Evolutionary conservation across 2,113 vertebrate species (phyloP), one percentile per base, ranked within the genome.

Genomic region (Dipodomys merriami): DNA sequence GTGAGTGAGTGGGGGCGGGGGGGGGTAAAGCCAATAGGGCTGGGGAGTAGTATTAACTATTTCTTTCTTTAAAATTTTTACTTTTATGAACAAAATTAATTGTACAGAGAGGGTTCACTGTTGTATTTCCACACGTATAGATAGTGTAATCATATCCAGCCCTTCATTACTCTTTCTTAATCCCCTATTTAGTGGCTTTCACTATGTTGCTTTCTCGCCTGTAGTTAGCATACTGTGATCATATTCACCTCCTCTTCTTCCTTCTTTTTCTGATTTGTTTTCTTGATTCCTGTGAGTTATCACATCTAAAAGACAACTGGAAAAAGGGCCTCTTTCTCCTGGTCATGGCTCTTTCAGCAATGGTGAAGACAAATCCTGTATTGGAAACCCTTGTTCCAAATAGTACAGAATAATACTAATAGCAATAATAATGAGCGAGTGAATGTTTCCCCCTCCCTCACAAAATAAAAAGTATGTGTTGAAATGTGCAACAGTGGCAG

Each of bases 231-330:
- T 64, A 64, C 4, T 64, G 15, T 62, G 60, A 22, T 22, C 60
- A 69, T 30, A 30, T 69, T 30, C 9, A 2, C 29, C 29, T 4
- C 11, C 67, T 30, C 27, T 39, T 39, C 39, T 39, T 39, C 65
- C 67, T 82, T 81, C 91, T 64, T 76, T 88, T 85, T 82, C 73
- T 49, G 29, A 44, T 46, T 19, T 79, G 3, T 46, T 83, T 68
- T 93, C 57, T 86, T 84, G 60, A 44, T 33, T 83, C 27, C 53
- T 25, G 7, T 73, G 33, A 92, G 67, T 81, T 33, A 83, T 91
- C 76, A 72, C 62, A 80, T 67, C 19, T 62, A 20, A 88, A 83
- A 91, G 72, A 46, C 1, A 71, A 78, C 16, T 62, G 22, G 57
- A 64, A 80, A 67, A 74, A 65, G 49, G 33, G 86, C 13, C 23